Percentiles rank a stretch among this genome's conserved stretches.
These are phyloP conservation scores for Harpalus rubripes DNA, from an alignment of 2,888 invertebrate genomes.

Conservation along the genomic window DNA sequence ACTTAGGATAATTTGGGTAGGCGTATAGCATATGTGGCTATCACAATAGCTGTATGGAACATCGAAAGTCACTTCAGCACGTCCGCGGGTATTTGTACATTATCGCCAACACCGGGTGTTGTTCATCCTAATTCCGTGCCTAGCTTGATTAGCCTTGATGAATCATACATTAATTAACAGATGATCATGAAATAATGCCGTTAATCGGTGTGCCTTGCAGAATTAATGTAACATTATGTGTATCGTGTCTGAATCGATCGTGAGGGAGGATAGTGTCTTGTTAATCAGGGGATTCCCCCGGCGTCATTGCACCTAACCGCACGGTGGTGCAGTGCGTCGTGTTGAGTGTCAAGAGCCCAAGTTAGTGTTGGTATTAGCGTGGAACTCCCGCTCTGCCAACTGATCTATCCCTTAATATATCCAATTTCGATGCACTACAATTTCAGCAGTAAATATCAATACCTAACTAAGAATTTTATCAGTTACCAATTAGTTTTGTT, in stretches of 20 bases:
- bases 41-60: constrained; percentile 28
- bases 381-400: background rate
- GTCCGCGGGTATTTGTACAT: constrained; percentile 25
- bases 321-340: background rate
- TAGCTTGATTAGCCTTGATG: constrained; percentile 51
- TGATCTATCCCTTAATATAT: background rate
- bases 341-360: background rate
- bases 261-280: constrained; percentile 18
- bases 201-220: constrained; percentile 40
- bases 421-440: background rate
- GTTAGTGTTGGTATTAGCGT: background rate
- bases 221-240: constrained; percentile 44
- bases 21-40: background rate
- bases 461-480: background rate
- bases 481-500: background rate
- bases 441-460: background rate
- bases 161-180: constrained; percentile 57
- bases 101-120: background rate
- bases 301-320: constrained; percentile 3
- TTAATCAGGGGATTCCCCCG: constrained; percentile 52
- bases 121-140: constrained; percentile 39
- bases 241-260: constrained; percentile 18
- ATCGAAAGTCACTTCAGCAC: constrained; percentile 37
- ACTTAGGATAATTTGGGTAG: constrained; percentile 33
- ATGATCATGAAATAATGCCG: constrained; percentile 58